Percentiles rank a stretch among this genome's conserved stretches.
Evolutionary conservation across 1,140 invertebrate genomes (phyloP).

Genomic region (Aphelenchoides avenae): DNA sequence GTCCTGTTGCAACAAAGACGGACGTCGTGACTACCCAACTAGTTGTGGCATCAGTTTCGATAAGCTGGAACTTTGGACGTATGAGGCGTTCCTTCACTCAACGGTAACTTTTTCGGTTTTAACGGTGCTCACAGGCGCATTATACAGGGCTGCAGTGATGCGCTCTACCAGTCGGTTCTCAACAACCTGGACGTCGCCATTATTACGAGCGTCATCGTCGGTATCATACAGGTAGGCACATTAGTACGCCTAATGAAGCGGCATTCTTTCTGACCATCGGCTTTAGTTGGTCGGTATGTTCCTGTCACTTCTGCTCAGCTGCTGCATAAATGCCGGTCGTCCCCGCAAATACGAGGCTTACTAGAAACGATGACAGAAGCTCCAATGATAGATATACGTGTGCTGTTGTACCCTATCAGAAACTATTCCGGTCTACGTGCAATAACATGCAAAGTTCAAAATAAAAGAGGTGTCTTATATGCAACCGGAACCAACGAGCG

Average conservation of each 20-base stretch:
- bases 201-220: conserved; percentile 12
- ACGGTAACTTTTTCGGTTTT: neutral
- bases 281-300: too few species aligned
- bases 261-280: conserved; percentile 1
- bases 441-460: too few species aligned
- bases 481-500: too few species aligned
- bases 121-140: neutral
- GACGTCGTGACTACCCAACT: conserved; percentile 14
- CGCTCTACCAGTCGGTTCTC: conserved; percentile 15
- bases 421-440: too few species aligned
- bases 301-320: too few species aligned
- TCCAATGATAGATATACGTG: too few species aligned
- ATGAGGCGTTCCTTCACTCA: conserved; percentile 19
- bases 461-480: too few species aligned
- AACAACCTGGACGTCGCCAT: conserved; percentile 25
- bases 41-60: conserved; percentile 26
- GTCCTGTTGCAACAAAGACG: conserved; percentile 30
- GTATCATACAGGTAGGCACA: conserved; percentile 11
- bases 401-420: too few species aligned
- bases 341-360: too few species aligned
- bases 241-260: neutral
- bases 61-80: conserved; percentile 24
- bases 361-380: too few species aligned
- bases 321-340: too few species aligned
- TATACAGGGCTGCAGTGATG: conserved; percentile 22